Evolutionary conservation across 64 coral and sea anemone species (phyloP), one percentile per base, ranked within the genome.

Genomic region (Acropora tenuis): DNA sequence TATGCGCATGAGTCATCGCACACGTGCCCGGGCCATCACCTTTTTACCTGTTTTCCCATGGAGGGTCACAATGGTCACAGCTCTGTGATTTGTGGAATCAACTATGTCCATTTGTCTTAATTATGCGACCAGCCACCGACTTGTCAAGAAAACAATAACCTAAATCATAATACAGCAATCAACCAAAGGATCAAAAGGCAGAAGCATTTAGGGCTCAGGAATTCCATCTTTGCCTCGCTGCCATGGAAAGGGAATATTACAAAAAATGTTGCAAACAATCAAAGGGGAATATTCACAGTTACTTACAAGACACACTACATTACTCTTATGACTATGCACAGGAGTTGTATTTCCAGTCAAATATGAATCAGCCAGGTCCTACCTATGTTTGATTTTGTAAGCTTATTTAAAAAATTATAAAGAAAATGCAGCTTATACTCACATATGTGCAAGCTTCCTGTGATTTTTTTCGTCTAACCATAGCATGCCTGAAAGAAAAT

Each of bases 31-130:
- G n/a, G n/a, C n/a, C n/a, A n/a, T n/a, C n/a, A n/a, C n/a, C n/a
- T n/a, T n/a, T n/a, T n/a, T n/a, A n/a, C n/a, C n/a, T n/a, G n/a
- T n/a, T n/a, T n/a, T n/a, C n/a, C n/a, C n/a, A n/a, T n/a, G n/a
- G n/a, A n/a, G n/a, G n/a, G n/a, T n/a, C n/a, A n/a, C n/a, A n/a
- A n/a, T n/a, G n/a, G n/a, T n/a, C n/a, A n/a, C n/a, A n/a, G n/a
- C 89, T 94, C 47, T 50, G 49, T 43, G 77, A 78, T 68, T 41
- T 94, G 18, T 90, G 93, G 93, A 89, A 90, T 3, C 67, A 73
- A 1, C 86, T 94, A 2, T 60, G 45, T 6, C 88, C 78, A 1
- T 66, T 75, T 78, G 52, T 94, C 18, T 1, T 94, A 6, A 89
- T 94, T 2, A 89, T 89, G 78, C 74, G 41, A 1, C 80, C 92